Conservation (phyloP, 2,113 vertebrate species). For the Sminthopsis crassicaudata region DNA sequence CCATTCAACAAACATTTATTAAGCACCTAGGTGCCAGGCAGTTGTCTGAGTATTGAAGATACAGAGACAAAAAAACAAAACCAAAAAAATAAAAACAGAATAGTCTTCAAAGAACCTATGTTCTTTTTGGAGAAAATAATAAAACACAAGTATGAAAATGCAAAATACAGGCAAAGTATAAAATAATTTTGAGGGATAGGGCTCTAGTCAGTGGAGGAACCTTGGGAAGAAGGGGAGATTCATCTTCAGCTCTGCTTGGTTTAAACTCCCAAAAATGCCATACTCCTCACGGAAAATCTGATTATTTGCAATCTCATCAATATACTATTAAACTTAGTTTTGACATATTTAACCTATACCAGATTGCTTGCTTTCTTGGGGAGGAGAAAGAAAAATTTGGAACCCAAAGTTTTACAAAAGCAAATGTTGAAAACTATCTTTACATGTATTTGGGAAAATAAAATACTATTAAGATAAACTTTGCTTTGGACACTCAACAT, state of each 20-base stretch:
- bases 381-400: too few species aligned
- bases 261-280: background rate
- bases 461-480: background rate
- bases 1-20: background rate
- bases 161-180: background rate
- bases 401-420: too few species aligned
- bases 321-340: background rate
- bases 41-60: background rate
- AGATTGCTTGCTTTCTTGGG: too few species aligned
- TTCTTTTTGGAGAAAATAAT: background rate
- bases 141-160: background rate
- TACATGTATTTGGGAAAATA: too few species aligned
- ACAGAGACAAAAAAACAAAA: background rate
- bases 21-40: background rate
- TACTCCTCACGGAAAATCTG: background rate
- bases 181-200: background rate
- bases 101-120: background rate
- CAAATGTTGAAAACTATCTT: too few species aligned
- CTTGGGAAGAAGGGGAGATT: background rate
- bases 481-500: background rate
- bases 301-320: background rate
- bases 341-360: too few species aligned
- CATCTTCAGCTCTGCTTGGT: background rate
- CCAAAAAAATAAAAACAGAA: too few species aligned
- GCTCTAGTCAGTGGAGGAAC: background rate